Conservation (phyloP, 2,888 invertebrate genomes). For the Aricia artaxerxes region DNA sequence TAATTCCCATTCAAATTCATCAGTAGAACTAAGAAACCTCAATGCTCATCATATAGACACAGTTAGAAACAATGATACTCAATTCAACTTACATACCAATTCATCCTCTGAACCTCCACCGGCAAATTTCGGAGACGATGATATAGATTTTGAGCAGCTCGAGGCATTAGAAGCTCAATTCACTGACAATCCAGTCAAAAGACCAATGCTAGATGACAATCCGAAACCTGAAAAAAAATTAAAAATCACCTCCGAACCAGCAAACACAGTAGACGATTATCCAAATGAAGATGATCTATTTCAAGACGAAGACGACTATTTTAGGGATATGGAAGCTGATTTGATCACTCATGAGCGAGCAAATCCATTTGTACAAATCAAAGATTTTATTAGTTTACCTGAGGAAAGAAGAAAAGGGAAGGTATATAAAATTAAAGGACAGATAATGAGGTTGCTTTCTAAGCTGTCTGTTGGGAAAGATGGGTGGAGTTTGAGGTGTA, state of each 20-base stretch:
- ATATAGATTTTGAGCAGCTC: conserved; percentile 63
- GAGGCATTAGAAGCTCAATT: conserved; percentile 63
- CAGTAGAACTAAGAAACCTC: conserved; percentile 46
- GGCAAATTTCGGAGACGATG: conserved; percentile 59
- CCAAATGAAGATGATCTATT: conserved; percentile 56
- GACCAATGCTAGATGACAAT: conserved; percentile 45
- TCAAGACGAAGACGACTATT: conserved; percentile 64
- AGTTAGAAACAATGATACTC: background rate
- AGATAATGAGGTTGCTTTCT: conserved; percentile 76
- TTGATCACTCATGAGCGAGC: conserved; percentile 45
- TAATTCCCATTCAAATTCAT: conserved; percentile 48
- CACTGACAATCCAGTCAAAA: conserved; percentile 50
- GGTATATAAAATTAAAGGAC: conserved; percentile 79
- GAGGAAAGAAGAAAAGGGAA: conserved; percentile 58
- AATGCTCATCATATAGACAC: too few species aligned
- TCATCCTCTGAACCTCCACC: conserved; percentile 54
- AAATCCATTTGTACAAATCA: conserved; percentile 71
- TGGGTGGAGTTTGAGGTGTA: conserved; percentile 79
- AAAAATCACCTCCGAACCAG: conserved; percentile 48
- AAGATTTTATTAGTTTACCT: conserved; percentile 63
- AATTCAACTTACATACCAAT: conserved; percentile 47
- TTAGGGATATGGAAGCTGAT: conserved; percentile 59
- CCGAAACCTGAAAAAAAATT: conserved; percentile 58
- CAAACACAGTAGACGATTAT: conserved; percentile 53
- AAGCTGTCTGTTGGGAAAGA: conserved; percentile 77